Base-by-base conservation (phyloP, 2,113 vertebrate species). In the Eptesicus fuscus region DNA sequence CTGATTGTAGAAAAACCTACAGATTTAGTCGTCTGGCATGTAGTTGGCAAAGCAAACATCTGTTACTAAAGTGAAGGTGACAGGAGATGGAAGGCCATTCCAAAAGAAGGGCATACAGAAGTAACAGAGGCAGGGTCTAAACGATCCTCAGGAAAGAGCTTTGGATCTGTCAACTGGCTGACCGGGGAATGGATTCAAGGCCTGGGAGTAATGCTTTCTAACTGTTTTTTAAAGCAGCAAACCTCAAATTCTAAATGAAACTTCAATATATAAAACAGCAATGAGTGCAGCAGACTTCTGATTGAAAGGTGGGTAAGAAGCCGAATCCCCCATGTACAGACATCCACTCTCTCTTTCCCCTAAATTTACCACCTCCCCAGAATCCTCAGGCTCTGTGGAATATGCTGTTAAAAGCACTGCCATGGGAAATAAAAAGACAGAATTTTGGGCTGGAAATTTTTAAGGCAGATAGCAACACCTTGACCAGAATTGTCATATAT, bases 31-130 rank as follows among this genome's bases (percentile, higher is more conserved):
- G 51, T 61, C 65, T 88, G 71, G 87, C 90, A 63, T 53, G n/a
- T 20, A 90, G 76, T 53, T 95, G 87, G 90, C 87, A 93, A 93
- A 94, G 74, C 83, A 95, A 92, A 88, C 69, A 49, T 63, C 40
- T 85, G 44, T 78, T 93, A 83, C 86, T 56, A 73, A 86, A 97
- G 63, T 6, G 5, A 86, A 96, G 93, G 69, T 59, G 89, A 90
- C 79, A 83, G 67, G 86, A 74, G 51, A 71, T 32, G n/a, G 83
- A 79, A 71, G 63, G 63, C 51, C 56, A 95, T 44, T 35, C 20
- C 42, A 40, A 56, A 83, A 65, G 63, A 90, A 91, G 70, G 9
- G 63, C 63, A 90, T 73, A 37, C 42, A 85, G 61, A 90, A 84
- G 67, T 42, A 73, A 91, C 20, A 76, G 53, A 71, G 23, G 71